phyloP scores from a whole-genome alignment of 2,113 vertebrate genomes.

The Ophthalmolycus amberensis region DNA sequence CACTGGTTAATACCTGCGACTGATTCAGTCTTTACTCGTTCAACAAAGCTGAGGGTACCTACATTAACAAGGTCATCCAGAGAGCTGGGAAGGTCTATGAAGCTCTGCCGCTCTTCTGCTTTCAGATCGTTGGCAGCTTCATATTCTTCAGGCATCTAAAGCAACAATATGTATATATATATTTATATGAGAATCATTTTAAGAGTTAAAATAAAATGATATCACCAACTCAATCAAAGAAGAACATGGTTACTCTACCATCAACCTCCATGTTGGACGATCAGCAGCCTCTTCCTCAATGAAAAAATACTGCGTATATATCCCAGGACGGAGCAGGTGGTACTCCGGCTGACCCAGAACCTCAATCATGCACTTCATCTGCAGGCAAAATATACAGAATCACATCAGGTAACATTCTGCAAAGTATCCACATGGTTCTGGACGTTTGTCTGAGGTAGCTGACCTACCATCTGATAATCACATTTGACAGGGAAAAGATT shows the following conservation, averaged over 20 bases:
- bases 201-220: neutral
- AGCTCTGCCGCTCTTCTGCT: neutral
- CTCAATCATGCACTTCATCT: constrained; percentile 18
- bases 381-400: neutral
- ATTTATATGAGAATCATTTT: neutral
- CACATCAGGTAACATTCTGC: neutral
- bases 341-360: constrained; percentile 41
- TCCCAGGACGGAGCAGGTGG: constrained; percentile 22
- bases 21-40: neutral
- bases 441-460: neutral
- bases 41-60: neutral
- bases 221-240: neutral
- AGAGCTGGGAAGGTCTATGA: neutral
- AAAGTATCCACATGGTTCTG: neutral
- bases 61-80: constrained; percentile 19
- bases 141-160: constrained; percentile 26
- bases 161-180: neutral
- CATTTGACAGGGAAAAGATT: constrained; percentile 28
- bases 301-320: constrained; percentile 23
- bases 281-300: neutral
- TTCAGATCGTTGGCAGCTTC: neutral
- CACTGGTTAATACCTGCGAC: neutral
- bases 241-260: neutral
- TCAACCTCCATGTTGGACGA: constrained; percentile 15
- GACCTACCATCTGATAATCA: constrained; percentile 44